phyloP scores from a whole-genome alignment of 2,797 vertebrate genomes.

The Sebastes trivittatus region DNA sequence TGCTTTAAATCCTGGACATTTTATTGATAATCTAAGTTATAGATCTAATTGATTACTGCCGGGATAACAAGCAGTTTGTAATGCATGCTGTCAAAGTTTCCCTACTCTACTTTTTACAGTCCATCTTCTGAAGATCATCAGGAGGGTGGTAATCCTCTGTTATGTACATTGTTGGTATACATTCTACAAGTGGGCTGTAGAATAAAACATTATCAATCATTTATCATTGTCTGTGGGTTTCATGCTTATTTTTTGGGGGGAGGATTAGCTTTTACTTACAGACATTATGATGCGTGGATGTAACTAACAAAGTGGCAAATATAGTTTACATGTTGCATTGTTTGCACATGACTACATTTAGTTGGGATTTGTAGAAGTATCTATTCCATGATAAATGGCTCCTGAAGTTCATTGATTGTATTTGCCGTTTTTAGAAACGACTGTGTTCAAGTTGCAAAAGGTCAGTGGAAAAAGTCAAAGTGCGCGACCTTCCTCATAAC shows the following conservation, averaged over 20 bases:
- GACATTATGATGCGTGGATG: conserved; percentile 35
- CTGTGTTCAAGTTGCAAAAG: background rate
- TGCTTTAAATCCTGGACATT: background rate
- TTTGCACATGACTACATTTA: background rate
- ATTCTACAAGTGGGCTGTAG: conserved; percentile 49
- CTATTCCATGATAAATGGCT: conserved; percentile 23
- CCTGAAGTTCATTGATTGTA: background rate
- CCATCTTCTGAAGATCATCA: conserved; percentile 7
- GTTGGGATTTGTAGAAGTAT: background rate
- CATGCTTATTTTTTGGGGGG: background rate
- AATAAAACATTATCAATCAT: conserved; percentile 57
- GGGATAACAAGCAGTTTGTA: background rate
- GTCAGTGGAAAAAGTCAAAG: background rate
- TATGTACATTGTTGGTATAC: conserved; percentile 6
- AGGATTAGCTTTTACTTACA: conserved; percentile 17
- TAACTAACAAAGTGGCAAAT: conserved; percentile 9
- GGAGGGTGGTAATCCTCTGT: background rate
- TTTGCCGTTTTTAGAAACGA: background rate
- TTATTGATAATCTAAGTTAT: background rate
- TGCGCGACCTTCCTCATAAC: background rate
- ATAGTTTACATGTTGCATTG: background rate
- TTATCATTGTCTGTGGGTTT: conserved; percentile 7
- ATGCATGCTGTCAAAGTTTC: background rate
- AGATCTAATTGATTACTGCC: background rate
- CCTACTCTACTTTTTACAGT: background rate